A percentile compares a stretch with the other conserved stretches of the same genome.
Evolutionary conservation across 2,113 vertebrate species (phyloP).

Genomic region (Thymallus thymallus): DNA sequence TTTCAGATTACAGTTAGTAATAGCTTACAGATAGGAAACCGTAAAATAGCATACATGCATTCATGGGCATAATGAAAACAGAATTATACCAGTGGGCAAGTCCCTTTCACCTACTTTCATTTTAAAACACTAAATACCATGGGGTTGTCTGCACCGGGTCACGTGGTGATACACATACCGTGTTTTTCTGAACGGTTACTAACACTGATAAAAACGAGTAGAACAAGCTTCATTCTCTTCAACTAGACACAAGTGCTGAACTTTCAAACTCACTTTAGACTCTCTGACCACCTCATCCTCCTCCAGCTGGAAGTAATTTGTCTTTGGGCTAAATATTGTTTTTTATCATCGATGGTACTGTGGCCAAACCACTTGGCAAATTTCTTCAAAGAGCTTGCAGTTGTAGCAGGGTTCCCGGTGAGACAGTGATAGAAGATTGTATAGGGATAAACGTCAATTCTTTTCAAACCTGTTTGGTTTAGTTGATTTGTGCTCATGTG

Average conservation of each 20-base stretch:
- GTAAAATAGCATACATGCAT: conserved; percentile 20
- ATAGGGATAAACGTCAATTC: conserved; percentile 20
- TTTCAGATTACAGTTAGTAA: neutral
- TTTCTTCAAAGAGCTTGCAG: conserved; percentile 39
- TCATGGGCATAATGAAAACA: conserved; percentile 2
- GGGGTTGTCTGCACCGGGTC: conserved; percentile 32
- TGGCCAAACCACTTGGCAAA: conserved; percentile 16
- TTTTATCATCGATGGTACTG: conserved; percentile 28
- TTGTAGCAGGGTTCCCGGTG: conserved; percentile 19
- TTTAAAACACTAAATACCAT: conserved; percentile 37
- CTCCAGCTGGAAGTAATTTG: conserved; percentile 19
- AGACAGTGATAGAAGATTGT: conserved; percentile 2
- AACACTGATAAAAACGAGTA: conserved; percentile 69
- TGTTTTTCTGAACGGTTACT: conserved; percentile 36
- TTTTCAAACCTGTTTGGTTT: conserved; percentile 13
- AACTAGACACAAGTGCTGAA: conserved; percentile 63
- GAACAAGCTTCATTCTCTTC: conserved; percentile 57
- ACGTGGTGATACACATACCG: conserved; percentile 22
- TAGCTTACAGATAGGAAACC: conserved; percentile 11
- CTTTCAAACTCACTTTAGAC: conserved; percentile 41
- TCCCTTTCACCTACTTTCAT: conserved; percentile 32
- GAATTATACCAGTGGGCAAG: conserved; percentile 26
- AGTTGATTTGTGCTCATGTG: conserved; percentile 40
- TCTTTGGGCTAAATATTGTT: conserved; percentile 56
- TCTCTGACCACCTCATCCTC: conserved; percentile 26